Conservation (phyloP, 2,113 vertebrate species). For the Salvator merianae region DNA sequence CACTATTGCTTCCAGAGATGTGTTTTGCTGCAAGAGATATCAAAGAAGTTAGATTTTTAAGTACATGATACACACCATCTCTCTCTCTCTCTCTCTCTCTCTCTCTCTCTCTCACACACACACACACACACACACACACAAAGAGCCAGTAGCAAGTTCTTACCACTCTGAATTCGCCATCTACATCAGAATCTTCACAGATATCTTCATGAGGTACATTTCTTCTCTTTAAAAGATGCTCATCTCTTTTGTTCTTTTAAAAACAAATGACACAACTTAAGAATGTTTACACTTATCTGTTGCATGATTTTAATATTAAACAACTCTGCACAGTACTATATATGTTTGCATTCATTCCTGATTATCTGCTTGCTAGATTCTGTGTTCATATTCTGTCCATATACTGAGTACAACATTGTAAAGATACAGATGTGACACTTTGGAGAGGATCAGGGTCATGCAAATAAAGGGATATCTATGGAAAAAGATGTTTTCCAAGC, state of each 20-base stretch:
- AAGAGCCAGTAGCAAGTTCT: slow-evolving; percentile 38
- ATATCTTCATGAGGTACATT: slow-evolving; percentile 96
- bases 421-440: neutral
- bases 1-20: slow-evolving; percentile 98
- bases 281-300: neutral
- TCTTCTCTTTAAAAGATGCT: slow-evolving; percentile 96
- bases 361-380: neutral
- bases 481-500: neutral
- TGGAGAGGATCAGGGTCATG: neutral
- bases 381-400: neutral
- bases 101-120: too few species aligned
- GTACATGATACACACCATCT: too few species aligned
- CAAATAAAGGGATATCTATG: neutral
- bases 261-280: neutral
- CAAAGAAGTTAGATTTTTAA: slow-evolving; percentile 32
- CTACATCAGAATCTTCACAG: slow-evolving; percentile 94
- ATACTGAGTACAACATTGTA: too few species aligned
- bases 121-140: slow-evolving; percentile 9
- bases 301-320: neutral
- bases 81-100: too few species aligned
- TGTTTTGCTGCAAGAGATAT: slow-evolving; percentile 87
- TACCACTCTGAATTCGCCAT: slow-evolving; percentile 96
- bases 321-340: neutral
- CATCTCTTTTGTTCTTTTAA: slow-evolving; percentile 94
- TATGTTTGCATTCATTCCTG: neutral